phyloP scores from a whole-genome alignment of 2,888 invertebrate species.

The Hydrotaea cyrtoneurina region DNA sequence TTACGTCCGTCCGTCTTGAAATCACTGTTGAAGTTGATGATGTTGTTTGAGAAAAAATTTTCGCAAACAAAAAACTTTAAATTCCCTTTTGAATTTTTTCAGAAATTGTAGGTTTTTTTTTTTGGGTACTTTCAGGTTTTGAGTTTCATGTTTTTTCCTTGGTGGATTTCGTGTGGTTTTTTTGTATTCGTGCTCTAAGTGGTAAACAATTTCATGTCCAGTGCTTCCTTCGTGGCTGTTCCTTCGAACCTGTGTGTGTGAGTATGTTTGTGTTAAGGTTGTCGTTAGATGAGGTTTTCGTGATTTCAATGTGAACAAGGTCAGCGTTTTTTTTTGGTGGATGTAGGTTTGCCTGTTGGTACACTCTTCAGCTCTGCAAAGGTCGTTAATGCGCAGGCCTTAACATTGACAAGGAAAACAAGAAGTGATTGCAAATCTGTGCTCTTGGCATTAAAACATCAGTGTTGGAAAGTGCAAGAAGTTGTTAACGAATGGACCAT shows the following conservation, averaged over 20 bases:
- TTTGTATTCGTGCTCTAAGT: conserved; percentile 26
- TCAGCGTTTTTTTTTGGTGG: conserved; percentile 47
- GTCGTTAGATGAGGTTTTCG: conserved; percentile 56
- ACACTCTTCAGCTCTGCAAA: conserved; percentile 23
- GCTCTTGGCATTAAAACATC: neutral
- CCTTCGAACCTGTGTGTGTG: conserved; percentile 25
- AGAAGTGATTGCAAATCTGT: neutral
- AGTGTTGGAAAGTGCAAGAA: conserved; percentile 46
- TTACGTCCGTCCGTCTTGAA: conserved; percentile 12
- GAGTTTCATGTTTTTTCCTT: conserved; percentile 8
- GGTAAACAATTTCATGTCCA: conserved; percentile 16
- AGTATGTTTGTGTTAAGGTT: conserved; percentile 23
- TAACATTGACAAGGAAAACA: conserved; percentile 1
- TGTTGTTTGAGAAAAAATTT: neutral
- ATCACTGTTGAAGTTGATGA: conserved; percentile 13
- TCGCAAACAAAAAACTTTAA: conserved; percentile 30
- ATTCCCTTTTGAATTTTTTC: conserved; percentile 27
- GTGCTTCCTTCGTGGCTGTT: neutral
- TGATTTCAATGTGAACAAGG: conserved; percentile 64
- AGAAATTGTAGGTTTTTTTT: conserved; percentile 27
- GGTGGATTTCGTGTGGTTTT: neutral
- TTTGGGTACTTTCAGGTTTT: conserved; percentile 57
- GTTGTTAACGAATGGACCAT: neutral
- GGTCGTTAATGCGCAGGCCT: conserved; percentile 56
- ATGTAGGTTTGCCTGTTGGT: conserved; percentile 6